Evolutionary conservation across 2,888 invertebrate species (phyloP).

Genomic region (Drosophila kanekoi): DNA sequence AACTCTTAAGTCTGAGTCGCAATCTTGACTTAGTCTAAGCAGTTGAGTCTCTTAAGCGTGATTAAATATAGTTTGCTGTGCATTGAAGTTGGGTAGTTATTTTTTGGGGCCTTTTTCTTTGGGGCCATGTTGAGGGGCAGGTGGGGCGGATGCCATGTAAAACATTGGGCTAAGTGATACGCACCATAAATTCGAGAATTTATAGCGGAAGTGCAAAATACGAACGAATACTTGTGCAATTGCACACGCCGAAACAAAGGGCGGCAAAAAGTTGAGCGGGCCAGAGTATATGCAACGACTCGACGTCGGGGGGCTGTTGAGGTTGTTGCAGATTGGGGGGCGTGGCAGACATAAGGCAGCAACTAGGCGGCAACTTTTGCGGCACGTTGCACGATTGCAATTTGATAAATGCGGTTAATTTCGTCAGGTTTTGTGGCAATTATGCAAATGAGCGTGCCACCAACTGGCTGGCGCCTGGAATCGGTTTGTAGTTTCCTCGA

Average conservation of each 20-base stretch:
- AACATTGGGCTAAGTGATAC: slow-evolving; percentile 75
- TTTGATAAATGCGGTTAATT: slow-evolving; percentile 73
- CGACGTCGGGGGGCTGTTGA: slow-evolving; percentile 1
- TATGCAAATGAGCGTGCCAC: slow-evolving; percentile 62
- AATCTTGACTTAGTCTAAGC: neutral
- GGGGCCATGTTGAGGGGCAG: slow-evolving; percentile 30
- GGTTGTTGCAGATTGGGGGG: slow-evolving; percentile 9
- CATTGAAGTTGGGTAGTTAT: slow-evolving; percentile 26
- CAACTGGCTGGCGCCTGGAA: neutral
- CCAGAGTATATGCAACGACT: too few relatives aligned
- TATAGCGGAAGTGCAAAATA: slow-evolving; percentile 80
- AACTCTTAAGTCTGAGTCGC: too few relatives aligned
- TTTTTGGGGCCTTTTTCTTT: slow-evolving; percentile 5
- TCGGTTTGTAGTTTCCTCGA: neutral
- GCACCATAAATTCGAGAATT: slow-evolving; percentile 77
- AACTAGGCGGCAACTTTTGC: slow-evolving; percentile 6
- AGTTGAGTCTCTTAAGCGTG: slow-evolving; percentile 1
- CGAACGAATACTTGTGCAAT: slow-evolving; percentile 69
- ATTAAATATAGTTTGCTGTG: slow-evolving; percentile 11
- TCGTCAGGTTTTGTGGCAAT: slow-evolving; percentile 58
- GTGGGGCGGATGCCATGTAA: slow-evolving; percentile 58
- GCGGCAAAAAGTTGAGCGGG: slow-evolving; percentile 22
- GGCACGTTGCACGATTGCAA: slow-evolving; percentile 31
- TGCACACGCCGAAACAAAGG: slow-evolving; percentile 36
- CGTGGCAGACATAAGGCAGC: slow-evolving; percentile 23